phyloP scores from a whole-genome alignment of 2,113 vertebrate species.

The Herpailurus yagouaroundi region DNA sequence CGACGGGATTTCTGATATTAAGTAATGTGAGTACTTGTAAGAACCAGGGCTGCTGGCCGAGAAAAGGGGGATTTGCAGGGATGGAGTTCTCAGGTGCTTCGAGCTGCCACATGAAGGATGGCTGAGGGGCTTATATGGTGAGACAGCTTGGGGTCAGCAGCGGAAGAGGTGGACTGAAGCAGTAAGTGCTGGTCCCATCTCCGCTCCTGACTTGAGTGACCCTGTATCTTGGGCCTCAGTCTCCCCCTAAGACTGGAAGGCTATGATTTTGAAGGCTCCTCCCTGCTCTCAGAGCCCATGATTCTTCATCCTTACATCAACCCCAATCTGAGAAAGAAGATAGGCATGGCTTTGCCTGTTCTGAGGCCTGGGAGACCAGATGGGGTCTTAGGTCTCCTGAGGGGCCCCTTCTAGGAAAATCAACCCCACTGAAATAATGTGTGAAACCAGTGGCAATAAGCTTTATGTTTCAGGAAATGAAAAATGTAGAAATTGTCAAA shows the following conservation, averaged over 20 bases:
- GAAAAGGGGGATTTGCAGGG: neutral
- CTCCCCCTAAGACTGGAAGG: neutral
- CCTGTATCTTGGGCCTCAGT: neutral
- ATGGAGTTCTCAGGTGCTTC: neutral
- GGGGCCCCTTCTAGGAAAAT: neutral
- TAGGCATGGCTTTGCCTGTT: neutral
- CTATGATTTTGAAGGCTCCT: neutral
- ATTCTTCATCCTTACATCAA: neutral
- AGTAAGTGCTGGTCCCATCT: neutral
- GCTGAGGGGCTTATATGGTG: neutral
- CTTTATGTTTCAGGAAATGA: neutral
- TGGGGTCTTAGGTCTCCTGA: neutral
- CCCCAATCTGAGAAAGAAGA: neutral
- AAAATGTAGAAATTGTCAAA: conserved; percentile 31
- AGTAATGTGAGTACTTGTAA: neutral
- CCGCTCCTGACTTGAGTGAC: neutral
- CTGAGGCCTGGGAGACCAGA: neutral
- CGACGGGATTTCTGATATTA: neutral
- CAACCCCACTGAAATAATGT: neutral
- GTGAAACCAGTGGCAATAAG: neutral
- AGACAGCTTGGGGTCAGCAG: neutral
- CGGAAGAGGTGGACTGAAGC: neutral
- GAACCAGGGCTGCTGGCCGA: neutral
- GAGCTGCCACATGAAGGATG: neutral
- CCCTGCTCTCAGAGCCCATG: neutral